Base-by-base conservation (phyloP, 2,888 invertebrate species). In the Catonia carolina region DNA sequence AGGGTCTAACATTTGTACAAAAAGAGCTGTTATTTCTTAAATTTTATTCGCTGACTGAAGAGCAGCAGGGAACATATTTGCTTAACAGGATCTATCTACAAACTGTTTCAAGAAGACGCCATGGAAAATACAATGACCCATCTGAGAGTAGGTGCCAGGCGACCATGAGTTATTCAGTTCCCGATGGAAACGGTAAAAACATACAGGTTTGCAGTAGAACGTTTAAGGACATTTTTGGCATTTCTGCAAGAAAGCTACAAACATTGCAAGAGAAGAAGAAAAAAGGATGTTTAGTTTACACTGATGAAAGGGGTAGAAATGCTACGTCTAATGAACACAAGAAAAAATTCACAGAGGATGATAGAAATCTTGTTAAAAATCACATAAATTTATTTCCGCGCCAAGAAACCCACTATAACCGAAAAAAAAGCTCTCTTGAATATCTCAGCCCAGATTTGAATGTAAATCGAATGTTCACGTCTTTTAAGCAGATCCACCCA, bases 341-440 rank as follows among this genome's bases (percentile, higher is more conserved):
- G 41, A 41, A 41, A 41, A 41, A 41, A 6, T 41, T n/a, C 41
- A 41, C 41, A 41, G 41, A 41, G 20, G 41, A 41, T 20, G 41
- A 41, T 22, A 12, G 17, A 20, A 41, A 41, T 12, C 41, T 41
- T 12, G 41, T 41, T 2, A 41, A 41, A 41, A 22, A 18, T 41
- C 41, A 41, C 17, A 41, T 41, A 20, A 41, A 41, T 41, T 20
- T 8, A 20, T 41, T 41, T 15, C 41, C 41, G 22, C 2, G 41
- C 10, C 41, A 41, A 20, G 41, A 41, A 22, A 41, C 20, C 6
- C 41, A 41, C 41, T 41, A 17, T 15, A 20, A 12, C 10, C 41
- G 17, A 15, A 12, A 41, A 41, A 41, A 41, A 41, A 12, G 10
- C 12, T 20, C 41, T 41, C 22, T 18, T 41, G 41, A 41, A 41